Percentiles rank a stretch among this genome's conserved stretches.
Conservation (phyloP, 2,797 vertebrate species). For the Enteromius unitaeniatus region DNA sequence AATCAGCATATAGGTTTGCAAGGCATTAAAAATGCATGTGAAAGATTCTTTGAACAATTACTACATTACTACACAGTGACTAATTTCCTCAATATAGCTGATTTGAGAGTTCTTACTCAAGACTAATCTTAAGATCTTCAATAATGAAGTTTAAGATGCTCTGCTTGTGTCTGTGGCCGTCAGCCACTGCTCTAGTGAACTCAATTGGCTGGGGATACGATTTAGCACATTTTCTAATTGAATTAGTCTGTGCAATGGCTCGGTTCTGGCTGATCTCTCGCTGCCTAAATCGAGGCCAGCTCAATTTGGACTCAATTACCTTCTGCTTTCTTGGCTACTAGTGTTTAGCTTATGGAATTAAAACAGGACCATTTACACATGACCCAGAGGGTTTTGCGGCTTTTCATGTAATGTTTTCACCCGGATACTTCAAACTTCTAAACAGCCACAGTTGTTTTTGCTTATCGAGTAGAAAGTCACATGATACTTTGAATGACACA, state of each 20-base stretch:
- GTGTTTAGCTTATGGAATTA: constrained; percentile 32
- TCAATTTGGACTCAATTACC: constrained; percentile 67
- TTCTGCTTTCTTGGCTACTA: constrained; percentile 53
- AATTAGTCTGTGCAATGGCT: constrained; percentile 69
- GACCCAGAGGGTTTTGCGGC: neutral
- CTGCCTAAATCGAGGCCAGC: constrained; percentile 39
- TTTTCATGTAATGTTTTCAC: neutral
- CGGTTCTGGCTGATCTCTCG: constrained; percentile 57
- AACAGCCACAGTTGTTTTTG: constrained; percentile 19
- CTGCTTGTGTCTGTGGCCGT: constrained; percentile 9
- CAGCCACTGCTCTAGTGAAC: constrained; percentile 32
- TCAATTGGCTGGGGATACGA: constrained; percentile 46
- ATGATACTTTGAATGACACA: constrained; percentile 16
- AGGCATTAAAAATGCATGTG: neutral
- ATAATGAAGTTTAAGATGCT: constrained; percentile 10
- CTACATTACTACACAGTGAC: neutral
- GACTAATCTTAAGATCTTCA: constrained; percentile 7
- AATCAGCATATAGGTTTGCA: neutral
- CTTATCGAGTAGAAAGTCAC: constrained; percentile 30
- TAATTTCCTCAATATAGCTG: neutral
- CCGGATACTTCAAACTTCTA: constrained; percentile 1
- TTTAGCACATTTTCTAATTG: constrained; percentile 60
- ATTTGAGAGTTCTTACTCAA: constrained; percentile 1
- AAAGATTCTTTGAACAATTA: neutral
- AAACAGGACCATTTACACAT: constrained; percentile 21